phyloP scores from a whole-genome alignment of 2,797 vertebrate genomes.

The Serranus cabrilla region DNA sequence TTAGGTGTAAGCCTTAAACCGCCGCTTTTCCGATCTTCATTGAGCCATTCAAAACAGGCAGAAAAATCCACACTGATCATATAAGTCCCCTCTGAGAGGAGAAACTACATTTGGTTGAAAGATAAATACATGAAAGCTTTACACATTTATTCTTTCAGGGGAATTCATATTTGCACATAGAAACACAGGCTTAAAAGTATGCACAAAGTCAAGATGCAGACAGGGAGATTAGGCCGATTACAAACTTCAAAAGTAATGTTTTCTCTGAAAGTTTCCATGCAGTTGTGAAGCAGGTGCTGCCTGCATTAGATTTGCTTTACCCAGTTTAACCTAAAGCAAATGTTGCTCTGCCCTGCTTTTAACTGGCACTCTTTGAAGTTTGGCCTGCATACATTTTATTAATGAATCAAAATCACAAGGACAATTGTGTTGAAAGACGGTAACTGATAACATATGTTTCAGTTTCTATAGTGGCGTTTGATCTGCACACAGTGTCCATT shows the following conservation, averaged over 20 bases:
- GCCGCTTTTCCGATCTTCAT: conserved; percentile 52
- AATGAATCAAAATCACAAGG: conserved; percentile 14
- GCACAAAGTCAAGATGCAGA: not conserved
- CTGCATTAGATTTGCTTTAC: not conserved
- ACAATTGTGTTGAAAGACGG: conserved; percentile 1
- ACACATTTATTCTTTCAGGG: not conserved
- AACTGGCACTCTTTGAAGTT: not conserved
- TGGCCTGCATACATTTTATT: not conserved
- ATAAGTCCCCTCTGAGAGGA: conserved; percentile 33
- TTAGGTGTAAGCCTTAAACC: conserved; percentile 66
- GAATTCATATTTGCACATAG: not conserved
- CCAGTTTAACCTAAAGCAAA: conserved; percentile 11
- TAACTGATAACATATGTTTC: conserved; percentile 8
- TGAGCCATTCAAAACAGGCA: conserved; percentile 70
- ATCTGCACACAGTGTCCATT: conserved; percentile 4
- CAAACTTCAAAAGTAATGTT: conserved; percentile 17
- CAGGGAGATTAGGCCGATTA: conserved; percentile 9
- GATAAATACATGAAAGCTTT: conserved; percentile 37
- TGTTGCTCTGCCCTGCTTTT: not conserved
- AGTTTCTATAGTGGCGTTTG: not conserved
- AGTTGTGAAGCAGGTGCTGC: not conserved
- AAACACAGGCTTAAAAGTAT: not conserved
- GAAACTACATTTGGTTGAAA: conserved; percentile 21
- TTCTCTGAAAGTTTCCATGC: not conserved
- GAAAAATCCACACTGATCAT: conserved; percentile 52